Conservation (phyloP, 2,113 vertebrate genomes). For the Channa argus region DNA sequence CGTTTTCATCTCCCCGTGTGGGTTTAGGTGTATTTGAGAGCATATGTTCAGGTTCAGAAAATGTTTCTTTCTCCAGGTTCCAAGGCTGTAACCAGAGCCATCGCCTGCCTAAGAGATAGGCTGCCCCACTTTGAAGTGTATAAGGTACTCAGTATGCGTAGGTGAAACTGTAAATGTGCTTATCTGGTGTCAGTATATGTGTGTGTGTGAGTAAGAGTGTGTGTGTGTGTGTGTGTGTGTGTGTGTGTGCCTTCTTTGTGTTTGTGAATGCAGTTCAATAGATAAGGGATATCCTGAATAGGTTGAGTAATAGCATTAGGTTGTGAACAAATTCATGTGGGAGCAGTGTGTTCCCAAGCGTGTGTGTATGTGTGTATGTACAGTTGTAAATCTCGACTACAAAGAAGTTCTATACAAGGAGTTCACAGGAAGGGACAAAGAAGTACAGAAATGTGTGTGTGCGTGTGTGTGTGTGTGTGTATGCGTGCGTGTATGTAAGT, state of each 20-base stretch:
- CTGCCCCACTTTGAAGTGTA: conserved; percentile 72
- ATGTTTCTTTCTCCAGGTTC: conserved; percentile 68
- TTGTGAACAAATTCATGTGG: conserved; percentile 49
- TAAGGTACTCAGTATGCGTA: conserved; percentile 65
- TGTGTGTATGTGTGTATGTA: conserved; percentile 11
- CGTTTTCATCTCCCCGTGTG: conserved; percentile 20
- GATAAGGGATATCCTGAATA: conserved; percentile 61
- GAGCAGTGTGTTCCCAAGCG: conserved; percentile 19
- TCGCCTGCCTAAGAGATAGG: conserved; percentile 60
- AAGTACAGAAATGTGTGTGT: conserved; percentile 6
- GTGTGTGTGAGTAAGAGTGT: conserved; percentile 28
- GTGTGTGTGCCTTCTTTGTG: conserved; percentile 50
- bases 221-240: conserved; percentile 35
- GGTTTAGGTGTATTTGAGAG: conserved; percentile 60
- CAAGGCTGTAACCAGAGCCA: conserved; percentile 62
- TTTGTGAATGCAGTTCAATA: conserved; percentile 62
- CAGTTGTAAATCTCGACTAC: conserved; percentile 21
- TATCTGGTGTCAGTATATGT: conserved; percentile 59
- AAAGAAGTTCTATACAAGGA: conserved; percentile 38
- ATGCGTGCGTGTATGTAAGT: neutral
- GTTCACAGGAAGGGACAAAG: conserved; percentile 37
- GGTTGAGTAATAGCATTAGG: conserved; percentile 65
- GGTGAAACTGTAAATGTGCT: conserved; percentile 76
- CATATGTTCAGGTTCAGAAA: conserved; percentile 67
- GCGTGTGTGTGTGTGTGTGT: conserved; percentile 17